A percentile compares a stretch with the other conserved stretches of the same genome.
These are phyloP conservation scores for Cisticola juncidis DNA, from an alignment of 2,113 vertebrate species.

Conservation along the genomic window DNA sequence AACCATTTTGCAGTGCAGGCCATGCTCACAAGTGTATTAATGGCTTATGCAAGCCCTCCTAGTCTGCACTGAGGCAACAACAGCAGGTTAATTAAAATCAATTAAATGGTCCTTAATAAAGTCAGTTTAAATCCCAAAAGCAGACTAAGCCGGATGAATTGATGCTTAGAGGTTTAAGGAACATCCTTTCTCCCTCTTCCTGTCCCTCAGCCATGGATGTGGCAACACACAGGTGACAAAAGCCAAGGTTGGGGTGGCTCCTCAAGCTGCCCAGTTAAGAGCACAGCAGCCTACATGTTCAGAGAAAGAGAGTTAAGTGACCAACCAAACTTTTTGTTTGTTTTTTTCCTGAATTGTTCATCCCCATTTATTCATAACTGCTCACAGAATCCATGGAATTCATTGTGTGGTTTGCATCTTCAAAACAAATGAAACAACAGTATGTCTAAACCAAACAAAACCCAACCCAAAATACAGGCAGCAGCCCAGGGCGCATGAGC, in stretches of 20 bases:
- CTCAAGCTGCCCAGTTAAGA: not conserved
- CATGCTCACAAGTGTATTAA: rapidly evolving
- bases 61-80: not conserved
- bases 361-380: conserved; percentile 16
- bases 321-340: conserved; percentile 13
- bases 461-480: conserved; percentile 28
- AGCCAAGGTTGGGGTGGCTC: not conserved
- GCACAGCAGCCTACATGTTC: not conserved
- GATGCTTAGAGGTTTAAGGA: not conserved
- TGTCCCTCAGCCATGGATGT: not conserved
- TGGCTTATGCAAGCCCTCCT: rapidly evolving
- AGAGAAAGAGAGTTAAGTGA: not conserved
- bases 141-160: conserved; percentile 6
- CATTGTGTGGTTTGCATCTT: conserved; percentile 62
- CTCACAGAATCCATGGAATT: conserved; percentile 53
- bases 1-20: not conserved
- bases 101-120: not conserved
- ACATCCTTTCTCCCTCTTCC: not conserved
- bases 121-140: not conserved
- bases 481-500: conserved; percentile 29
- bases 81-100: not conserved
- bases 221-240: not conserved
- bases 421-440: conserved; percentile 66
- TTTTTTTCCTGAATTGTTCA: conserved; percentile 12
- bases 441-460: conserved; percentile 66